Evolutionary conservation across 2,888 invertebrate species (phyloP), one percentile per base, ranked within the genome.

Genomic region (Trachelus tabidus): DNA sequence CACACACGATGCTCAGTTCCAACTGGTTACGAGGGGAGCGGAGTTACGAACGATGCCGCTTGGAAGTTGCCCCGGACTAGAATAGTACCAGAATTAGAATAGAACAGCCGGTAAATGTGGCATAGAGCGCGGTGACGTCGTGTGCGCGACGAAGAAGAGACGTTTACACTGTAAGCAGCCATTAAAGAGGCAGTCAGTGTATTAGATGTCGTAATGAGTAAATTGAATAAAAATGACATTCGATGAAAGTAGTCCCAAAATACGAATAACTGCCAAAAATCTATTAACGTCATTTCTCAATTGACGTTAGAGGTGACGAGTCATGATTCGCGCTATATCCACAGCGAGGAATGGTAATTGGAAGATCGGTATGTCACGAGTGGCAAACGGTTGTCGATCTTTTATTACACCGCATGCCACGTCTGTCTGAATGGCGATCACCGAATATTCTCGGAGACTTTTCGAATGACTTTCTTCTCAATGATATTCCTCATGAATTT

Each of bases 1-100:
- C 85, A 86, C 87, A 87, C 82, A 81, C 89, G 87, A 83, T 87
- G 86, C 85, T 82, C 82, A 84, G 82, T 83, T 83, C 83, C 86
- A 85, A 89, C 89, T 89, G 89, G 79, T 79, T 78, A 35, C 34
- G 79, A 75, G 75, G 85, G 83, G 56, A 74, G 75, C 71, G 80
- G 78, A 78, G 76, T 78, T 56, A 71, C 76, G 79, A 81, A 78
- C 81, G 78, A 71, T 33, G 71, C 71, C 71, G 71, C 33, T 71
- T 71, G 31, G 71, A 71, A 71, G 71, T 71, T 34, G 23, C 33
- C 80, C 79, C 77, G 81, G 83, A 83, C 86, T 85, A 86, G 85
- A 85, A 86, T 85, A 86, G 84, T 82, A 82, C 81, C 83, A 79
- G 82, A 87, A 86, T 85, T 85, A 86, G 85, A 86, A 86, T 86